Percentiles rank a stretch among this genome's conserved stretches.
phyloP scores from a whole-genome alignment of 1,140 invertebrate genomes.

The Rhynchophorus ferrugineus region DNA sequence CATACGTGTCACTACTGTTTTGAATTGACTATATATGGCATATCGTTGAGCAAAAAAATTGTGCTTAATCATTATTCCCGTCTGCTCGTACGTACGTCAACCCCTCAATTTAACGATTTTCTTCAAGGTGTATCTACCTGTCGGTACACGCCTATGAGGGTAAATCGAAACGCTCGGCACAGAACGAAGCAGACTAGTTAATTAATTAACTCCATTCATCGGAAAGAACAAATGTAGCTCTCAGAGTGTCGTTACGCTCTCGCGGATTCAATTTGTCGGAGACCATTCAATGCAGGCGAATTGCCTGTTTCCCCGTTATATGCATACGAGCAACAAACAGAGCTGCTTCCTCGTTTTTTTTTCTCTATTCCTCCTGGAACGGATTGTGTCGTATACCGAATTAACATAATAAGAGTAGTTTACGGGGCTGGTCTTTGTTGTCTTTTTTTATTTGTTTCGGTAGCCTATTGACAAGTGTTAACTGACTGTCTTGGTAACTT shows the following conservation, averaged over 20 bases:
- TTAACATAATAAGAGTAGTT: conserved; percentile 16
- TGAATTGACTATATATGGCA: too few species aligned
- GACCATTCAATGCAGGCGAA: conserved; percentile 29
- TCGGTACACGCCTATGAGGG: not conserved
- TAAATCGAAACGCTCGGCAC: not conserved
- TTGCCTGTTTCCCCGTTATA: conserved; percentile 29
- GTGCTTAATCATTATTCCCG: too few species aligned
- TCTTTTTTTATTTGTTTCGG: not conserved
- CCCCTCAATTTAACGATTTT: too few species aligned
- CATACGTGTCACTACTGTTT: too few species aligned
- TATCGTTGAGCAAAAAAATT: too few species aligned
- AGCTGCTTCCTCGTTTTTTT: conserved; percentile 1
- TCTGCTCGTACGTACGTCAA: too few species aligned
- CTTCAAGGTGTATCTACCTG: too few species aligned
- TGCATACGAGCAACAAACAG: conserved; percentile 21
- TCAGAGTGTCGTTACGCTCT: conserved; percentile 34
- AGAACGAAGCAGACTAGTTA: conserved; percentile 23
- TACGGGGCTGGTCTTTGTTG: not conserved
- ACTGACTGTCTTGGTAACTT: not conserved
- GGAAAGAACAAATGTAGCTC: conserved; percentile 37
- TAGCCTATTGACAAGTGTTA: not conserved
- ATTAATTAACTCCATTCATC: conserved; percentile 39
- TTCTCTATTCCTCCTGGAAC: too few species aligned
- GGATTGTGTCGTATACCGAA: conserved; percentile 15
- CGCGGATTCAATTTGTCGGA: conserved; percentile 35